These are phyloP conservation scores for Exephanes ischioxanthus DNA, from an alignment of 2,888 invertebrate species.

Conservation along the genomic window DNA sequence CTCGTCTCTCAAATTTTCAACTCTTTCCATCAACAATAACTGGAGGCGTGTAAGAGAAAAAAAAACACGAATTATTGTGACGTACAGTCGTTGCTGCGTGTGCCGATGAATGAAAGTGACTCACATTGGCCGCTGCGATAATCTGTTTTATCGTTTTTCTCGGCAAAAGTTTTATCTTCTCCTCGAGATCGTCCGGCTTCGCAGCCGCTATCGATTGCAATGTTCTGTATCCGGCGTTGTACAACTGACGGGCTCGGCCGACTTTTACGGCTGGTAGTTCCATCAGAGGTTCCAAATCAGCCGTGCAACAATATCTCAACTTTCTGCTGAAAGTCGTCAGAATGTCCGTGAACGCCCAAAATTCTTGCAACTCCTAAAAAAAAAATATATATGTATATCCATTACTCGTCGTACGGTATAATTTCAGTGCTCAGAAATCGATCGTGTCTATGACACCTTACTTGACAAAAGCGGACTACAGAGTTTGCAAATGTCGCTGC, in stretches of 20 bases:
- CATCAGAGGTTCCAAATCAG: slow-evolving; percentile 93
- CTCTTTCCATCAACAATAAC: slow-evolving; percentile 93
- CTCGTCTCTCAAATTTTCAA: slow-evolving; percentile 95
- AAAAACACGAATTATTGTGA: slow-evolving; percentile 32
- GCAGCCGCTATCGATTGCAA: slow-evolving; percentile 92
- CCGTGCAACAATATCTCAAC: slow-evolving; percentile 92
- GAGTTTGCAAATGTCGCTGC: slow-evolving; percentile 91
- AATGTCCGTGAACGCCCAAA: slow-evolving; percentile 94
- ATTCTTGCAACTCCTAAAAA: slow-evolving; percentile 88
- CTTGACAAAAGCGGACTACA: slow-evolving; percentile 92
- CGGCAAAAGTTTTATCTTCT: slow-evolving; percentile 90
- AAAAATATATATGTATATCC: not conserved
- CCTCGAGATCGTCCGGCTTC: slow-evolving; percentile 87
- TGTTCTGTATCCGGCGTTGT: slow-evolving; percentile 92
- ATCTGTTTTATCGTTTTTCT: slow-evolving; percentile 89
- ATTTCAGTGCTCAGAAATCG: not conserved
- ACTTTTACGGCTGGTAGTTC: slow-evolving; percentile 95
- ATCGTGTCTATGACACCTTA: slow-evolving; percentile 71
- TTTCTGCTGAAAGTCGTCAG: slow-evolving; percentile 90
- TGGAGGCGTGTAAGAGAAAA: slow-evolving; percentile 83
- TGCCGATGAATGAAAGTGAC: slow-evolving; percentile 31
- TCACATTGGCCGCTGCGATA: slow-evolving; percentile 94
- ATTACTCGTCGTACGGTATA: not conserved
- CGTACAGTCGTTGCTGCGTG: not conserved
- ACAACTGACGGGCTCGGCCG: slow-evolving; percentile 94